Percentiles rank a stretch among this genome's conserved stretches.
Conservation (phyloP, 2,113 vertebrate species). For the Bubo blakistoni region DNA sequence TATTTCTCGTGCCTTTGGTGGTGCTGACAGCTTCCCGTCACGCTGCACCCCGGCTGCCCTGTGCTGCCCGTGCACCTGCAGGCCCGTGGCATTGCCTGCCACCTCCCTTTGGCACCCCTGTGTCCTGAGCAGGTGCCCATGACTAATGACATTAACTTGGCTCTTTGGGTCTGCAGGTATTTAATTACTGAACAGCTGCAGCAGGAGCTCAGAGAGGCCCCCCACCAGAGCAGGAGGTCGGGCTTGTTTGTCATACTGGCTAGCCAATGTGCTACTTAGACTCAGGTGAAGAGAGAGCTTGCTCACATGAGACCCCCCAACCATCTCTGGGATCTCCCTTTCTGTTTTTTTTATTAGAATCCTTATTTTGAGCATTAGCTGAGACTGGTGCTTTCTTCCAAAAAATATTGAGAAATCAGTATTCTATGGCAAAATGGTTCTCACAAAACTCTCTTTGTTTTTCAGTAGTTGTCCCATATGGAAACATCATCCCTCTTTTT, state of each 20-base stretch:
- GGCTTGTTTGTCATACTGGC: background rate
- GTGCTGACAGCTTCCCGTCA: background rate
- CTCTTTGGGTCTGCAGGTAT: background rate
- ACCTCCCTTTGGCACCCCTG: background rate
- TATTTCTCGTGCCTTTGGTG: background rate
- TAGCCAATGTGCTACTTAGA: background rate
- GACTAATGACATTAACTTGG: background rate
- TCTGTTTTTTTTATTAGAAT: background rate
- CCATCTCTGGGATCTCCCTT: background rate
- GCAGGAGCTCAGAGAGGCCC: background rate
- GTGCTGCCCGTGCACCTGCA: background rate
- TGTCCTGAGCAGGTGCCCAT: background rate
- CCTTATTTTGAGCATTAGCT: background rate
- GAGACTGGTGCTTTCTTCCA: background rate
- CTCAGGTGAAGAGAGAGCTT: background rate
- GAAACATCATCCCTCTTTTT: background rate
- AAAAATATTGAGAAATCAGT: background rate
- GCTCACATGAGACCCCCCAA: fast-evolving
- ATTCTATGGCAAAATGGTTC: background rate
- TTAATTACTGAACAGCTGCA: constrained; percentile 7
- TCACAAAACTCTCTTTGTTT: background rate
- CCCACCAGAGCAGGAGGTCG: fast-evolving
- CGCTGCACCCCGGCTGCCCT: background rate
- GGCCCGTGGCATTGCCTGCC: fast-evolving
- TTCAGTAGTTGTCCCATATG: background rate